Conservation (phyloP, 1,140 invertebrate genomes). For the Cryptotermes secundus region DNA sequence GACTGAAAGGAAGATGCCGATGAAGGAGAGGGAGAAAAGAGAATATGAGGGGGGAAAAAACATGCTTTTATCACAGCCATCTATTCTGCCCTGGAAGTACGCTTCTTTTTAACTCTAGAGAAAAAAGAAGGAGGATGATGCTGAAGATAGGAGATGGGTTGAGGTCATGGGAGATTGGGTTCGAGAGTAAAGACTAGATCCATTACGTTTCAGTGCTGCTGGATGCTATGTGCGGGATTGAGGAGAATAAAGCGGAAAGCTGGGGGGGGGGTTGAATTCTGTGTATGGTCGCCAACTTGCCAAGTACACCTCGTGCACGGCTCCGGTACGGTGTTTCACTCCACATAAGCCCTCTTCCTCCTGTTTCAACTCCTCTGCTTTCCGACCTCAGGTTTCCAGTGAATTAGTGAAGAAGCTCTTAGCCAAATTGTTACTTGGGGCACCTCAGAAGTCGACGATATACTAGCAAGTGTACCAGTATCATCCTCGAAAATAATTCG, state of each 20-base stretch:
- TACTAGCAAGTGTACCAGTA: no score
- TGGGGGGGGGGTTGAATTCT: not conserved
- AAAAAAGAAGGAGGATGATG: no score
- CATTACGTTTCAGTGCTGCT: not conserved
- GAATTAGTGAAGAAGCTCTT: conserved; percentile 4
- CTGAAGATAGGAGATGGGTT: no score
- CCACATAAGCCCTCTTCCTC: no score
- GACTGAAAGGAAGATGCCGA: no score
- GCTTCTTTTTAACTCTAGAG: no score
- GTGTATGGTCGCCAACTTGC: not conserved
- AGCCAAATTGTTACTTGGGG: not conserved
- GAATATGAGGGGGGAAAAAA: not conserved
- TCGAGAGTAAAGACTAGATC: not conserved
- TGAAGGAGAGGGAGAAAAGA: no score
- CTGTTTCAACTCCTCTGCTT: no score
- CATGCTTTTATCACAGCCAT: conserved; percentile 6
- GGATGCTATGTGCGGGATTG: no score
- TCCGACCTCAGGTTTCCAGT: not conserved
- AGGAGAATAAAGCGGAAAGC: no score
- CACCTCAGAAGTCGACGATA: not conserved
- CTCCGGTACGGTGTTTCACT: no score
- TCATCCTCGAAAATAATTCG: no score
- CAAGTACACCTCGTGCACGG: not conserved
- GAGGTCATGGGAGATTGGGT: not conserved
- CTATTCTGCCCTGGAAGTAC: not conserved